Evolutionary conservation across 2,797 vertebrate genomes (phyloP), one percentile per base, ranked within the genome.

Genomic region (Siniperca scherzeri): DNA sequence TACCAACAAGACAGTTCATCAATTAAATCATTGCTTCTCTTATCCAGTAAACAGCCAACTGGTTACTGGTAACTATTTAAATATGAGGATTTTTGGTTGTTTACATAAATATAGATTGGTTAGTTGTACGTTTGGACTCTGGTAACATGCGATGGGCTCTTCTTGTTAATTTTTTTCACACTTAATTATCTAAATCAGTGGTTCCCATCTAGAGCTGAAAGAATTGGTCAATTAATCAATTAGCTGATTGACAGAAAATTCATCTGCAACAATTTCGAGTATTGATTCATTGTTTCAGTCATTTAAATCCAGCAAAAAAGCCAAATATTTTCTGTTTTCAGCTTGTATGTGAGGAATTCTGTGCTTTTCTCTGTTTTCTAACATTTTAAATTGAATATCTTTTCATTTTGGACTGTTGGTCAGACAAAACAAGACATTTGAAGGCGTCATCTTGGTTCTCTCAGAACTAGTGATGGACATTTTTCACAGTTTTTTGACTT

Each of bases 1-100:
- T 1, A 65, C 40, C 40, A 70, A 60, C 50, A 46, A 53, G 36
- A 70, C 59, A 6, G 48, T 52, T 53, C 10, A 74, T 88, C 21
- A 59, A 67, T 78, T 3, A 21, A 74, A 44, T 46, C 8, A 7
- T 1, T 11, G n/a, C 55, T 6, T n/a, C 17, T n/a, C 70, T 52
- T 16, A 27, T 62, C 22, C 22, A 13, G n/a, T 74, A 44, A 70
- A 59, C 4, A 38, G 60, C 38, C 11, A 21, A 22, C 8, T 56
- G 9, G 13, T 22, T 6, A 61, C 16, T 27, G 27, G 27, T 27
- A 33, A 38, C 21, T 42, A 30, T 2, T 65, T 7, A 33, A 38
- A 36, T 40, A 25, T 50, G 22, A n/a, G 33, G 8, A 38, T 44
- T 73, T 48, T 14, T 5, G 33, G 13, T 57, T 5, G 50, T 67